Evolutionary conservation across 2,113 vertebrate species (phyloP).

Genomic region (Silurus glanis): DNA sequence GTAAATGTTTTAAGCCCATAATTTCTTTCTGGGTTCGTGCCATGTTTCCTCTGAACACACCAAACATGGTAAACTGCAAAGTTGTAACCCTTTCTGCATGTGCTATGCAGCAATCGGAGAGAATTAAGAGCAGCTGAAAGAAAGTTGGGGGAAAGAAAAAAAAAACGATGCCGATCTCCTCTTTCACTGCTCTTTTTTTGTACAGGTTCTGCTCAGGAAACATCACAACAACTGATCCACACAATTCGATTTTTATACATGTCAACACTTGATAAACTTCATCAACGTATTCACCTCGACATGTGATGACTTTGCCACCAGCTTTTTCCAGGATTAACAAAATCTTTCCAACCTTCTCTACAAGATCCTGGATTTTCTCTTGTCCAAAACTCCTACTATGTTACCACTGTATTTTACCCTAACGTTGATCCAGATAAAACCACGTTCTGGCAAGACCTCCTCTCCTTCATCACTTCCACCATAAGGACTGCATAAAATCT

Average conservation of each 20-base stretch:
- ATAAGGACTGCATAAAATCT: background rate
- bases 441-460: background rate
- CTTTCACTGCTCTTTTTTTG: background rate
- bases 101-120: background rate
- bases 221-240: background rate
- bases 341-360: background rate
- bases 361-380: background rate
- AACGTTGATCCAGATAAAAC: background rate
- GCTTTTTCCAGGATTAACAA: background rate
- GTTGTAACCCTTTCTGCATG: background rate
- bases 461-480: background rate
- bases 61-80: background rate
- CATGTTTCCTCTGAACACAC: background rate
- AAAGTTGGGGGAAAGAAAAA: background rate
- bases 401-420: background rate
- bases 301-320: background rate
- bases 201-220: background rate
- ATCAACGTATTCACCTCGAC: background rate
- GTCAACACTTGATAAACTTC: background rate
- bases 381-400: background rate
- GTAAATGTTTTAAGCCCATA: background rate
- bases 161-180: background rate
- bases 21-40: background rate
- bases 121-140: background rate
- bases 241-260: background rate